Percentiles rank a stretch among this genome's conserved stretches.
Conservation (phyloP, 2,888 invertebrate genomes). For the Opisthograptis luteolata region DNA sequence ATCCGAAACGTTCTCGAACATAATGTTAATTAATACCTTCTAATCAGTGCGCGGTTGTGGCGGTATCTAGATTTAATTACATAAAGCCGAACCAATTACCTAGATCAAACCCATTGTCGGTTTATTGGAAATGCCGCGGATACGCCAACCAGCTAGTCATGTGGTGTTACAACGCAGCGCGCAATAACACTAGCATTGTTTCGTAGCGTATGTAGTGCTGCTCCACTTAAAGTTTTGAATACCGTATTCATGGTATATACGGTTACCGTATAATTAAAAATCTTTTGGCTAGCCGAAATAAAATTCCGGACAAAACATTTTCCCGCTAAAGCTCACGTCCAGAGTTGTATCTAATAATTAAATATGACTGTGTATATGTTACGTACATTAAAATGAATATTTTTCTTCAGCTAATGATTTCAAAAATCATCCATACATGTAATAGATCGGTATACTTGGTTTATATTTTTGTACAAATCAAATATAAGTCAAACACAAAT, state of each 20-base stretch:
- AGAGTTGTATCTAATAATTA: no score
- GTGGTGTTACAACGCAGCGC: background rate
- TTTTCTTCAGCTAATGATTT: no score
- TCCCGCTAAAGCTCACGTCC: no score
- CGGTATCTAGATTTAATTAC: conserved; percentile 29
- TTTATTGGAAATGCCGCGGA: conserved; percentile 24
- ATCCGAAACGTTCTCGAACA: conserved; percentile 15
- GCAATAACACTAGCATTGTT: no score
- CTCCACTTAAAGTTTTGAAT: background rate
- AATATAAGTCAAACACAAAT: no score
- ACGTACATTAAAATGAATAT: no score
- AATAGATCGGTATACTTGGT: no score
- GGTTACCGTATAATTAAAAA: background rate
- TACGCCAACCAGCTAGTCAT: conserved; percentile 4
- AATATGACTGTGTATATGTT: no score
- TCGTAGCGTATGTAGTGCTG: background rate
- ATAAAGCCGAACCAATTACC: conserved; percentile 32
- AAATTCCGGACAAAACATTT: background rate
- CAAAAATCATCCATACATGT: no score
- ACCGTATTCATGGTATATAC: background rate
- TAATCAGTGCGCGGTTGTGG: conserved; percentile 38
- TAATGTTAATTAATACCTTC: conserved; percentile 45
- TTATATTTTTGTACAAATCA: no score
- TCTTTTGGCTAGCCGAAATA: background rate
- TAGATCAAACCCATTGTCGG: conserved; percentile 23